These are phyloP conservation scores for Thaumetopoea pityocampa DNA, from an alignment of 1,140 invertebrate genomes.

Conservation along the genomic window DNA sequence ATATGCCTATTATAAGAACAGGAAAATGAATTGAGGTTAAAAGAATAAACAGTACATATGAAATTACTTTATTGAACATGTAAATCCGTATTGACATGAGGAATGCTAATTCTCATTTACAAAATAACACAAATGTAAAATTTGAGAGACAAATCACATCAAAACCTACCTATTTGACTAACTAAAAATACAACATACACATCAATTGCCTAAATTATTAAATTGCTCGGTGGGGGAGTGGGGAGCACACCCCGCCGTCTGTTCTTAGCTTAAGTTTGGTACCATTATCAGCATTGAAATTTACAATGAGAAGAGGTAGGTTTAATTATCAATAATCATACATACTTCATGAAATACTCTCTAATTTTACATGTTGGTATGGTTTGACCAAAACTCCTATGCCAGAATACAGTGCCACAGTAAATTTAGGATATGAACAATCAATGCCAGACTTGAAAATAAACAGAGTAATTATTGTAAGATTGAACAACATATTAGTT, in stretches of 20 bases:
- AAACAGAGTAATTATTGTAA: constrained; percentile 33
- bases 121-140: constrained; percentile 77
- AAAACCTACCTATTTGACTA: constrained; percentile 76
- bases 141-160: constrained; percentile 76
- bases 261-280: constrained; percentile 72
- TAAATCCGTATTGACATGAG: constrained; percentile 77
- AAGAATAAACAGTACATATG: constrained; percentile 70
- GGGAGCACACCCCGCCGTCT: constrained; percentile 36
- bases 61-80: constrained; percentile 78
- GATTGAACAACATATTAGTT: constrained; percentile 51
- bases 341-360: constrained; percentile 55
- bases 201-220: constrained; percentile 75
- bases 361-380: constrained; percentile 68
- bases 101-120: constrained; percentile 77
- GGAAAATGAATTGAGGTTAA: constrained; percentile 40
- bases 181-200: constrained; percentile 77
- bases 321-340: constrained; percentile 64
- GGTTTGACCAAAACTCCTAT: constrained; percentile 62
- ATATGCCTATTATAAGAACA: constrained; percentile 2
- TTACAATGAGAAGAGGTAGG: constrained; percentile 76
- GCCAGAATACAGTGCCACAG: constrained; percentile 34
- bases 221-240: constrained; percentile 50
- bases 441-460: constrained; percentile 56
- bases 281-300: constrained; percentile 73
- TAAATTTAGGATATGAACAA: constrained; percentile 55